Base-by-base conservation (phyloP, 2,113 vertebrate genomes). In the Mesoclemmys tuberculata region DNA sequence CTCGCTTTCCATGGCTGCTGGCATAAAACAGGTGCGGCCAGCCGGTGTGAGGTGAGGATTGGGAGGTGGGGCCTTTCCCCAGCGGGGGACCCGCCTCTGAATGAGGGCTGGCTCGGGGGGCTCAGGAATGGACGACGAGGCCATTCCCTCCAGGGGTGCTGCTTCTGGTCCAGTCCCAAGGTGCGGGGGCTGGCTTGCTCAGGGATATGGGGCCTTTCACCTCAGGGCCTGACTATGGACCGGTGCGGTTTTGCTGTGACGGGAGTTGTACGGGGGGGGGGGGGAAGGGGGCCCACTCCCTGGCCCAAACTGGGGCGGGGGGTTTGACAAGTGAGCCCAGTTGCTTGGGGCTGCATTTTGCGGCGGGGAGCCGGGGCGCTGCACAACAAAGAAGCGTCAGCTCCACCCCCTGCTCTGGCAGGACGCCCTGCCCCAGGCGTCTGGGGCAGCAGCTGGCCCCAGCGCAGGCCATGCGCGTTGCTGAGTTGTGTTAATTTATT, bases 401-500 rank as follows among this genome's bases (percentile, higher is more conserved):
- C n/a, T n/a, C n/a, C n/a, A n/a, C n/a, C n/a, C n/a, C n/a, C n/a
- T n/a, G n/a, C n/a, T n/a, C n/a, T n/a, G n/a, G n/a, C n/a, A n/a
- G n/a, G n/a, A n/a, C n/a, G n/a, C n/a, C n/a, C n/a, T n/a, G n/a
- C n/a, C n/a, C 75, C 77, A 26, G 27, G 90, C 84, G 80, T 29
- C 84, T 88, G 87, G 77, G 22, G 83, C 74, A 82, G 94, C 82
- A 84, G 74, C 52, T 19, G 8, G 52, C 52, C 52, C 56, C 31
- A 18, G 61, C 49, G 13, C 38, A 41, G n/a, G 51, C n/a, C n/a
- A 61, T n/a, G 51, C 93, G 93, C 96, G 95, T 98, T 94, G 92
- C 94, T 94, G 94, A 97, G 97, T 97, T 96, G 94, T 98, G 97
- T 96, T 98, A 96, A 97, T 96, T 97, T 97, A 97, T 98, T 97